Evolutionary conservation across 2,113 vertebrate species (phyloP).

Genomic region (Sclerurus mexicanus): DNA sequence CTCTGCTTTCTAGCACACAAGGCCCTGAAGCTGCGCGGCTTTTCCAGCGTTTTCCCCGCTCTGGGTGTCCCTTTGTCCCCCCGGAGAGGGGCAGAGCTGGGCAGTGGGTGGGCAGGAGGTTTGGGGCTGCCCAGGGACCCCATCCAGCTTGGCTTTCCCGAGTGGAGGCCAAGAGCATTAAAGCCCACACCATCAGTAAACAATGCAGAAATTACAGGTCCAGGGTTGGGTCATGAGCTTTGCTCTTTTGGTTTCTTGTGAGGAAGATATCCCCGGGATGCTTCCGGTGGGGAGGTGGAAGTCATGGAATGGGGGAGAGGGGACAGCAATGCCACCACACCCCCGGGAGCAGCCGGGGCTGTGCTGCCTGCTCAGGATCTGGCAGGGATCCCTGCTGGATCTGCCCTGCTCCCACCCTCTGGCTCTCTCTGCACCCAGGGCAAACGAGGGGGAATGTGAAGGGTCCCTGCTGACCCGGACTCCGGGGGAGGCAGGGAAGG

Average conservation of each 20-base stretch:
- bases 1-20: neutral
- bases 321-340: neutral
- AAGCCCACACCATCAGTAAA: neutral
- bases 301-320: fast-evolving
- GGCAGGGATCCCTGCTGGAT: neutral
- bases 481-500: fast-evolving
- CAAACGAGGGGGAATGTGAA: fast-evolving
- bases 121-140: neutral
- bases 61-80: neutral
- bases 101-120: neutral
- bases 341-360: neutral
- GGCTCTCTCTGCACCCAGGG: fast-evolving
- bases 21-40: neutral
- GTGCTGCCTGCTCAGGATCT: fast-evolving
- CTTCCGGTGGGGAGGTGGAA: neutral
- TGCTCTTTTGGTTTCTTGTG: neutral
- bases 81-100: neutral
- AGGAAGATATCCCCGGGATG: neutral
- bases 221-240: neutral
- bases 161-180: neutral
- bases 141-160: neutral
- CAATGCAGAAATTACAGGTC: neutral
- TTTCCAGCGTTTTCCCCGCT: neutral
- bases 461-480: neutral
- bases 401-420: neutral